Evolutionary conservation across 2,113 vertebrate species (phyloP).

Genomic region (Equus quagga): DNA sequence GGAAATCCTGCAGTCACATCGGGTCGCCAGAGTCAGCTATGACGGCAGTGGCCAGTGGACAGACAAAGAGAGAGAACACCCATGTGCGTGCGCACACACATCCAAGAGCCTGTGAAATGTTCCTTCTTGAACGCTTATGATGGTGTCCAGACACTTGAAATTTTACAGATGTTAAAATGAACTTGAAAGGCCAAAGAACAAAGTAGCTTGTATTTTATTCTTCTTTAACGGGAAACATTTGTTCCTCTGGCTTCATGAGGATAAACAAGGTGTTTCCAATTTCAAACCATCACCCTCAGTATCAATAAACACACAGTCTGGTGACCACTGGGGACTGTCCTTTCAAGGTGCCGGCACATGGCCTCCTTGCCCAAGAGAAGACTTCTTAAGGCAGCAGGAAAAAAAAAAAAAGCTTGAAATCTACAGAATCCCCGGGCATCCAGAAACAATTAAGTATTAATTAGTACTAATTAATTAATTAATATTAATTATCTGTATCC

Average conservation of each 20-base stretch:
- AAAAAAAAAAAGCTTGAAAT: neutral
- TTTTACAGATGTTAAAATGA: constrained; percentile 67
- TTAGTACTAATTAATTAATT: neutral
- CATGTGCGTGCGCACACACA: neutral
- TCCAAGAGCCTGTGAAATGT: neutral
- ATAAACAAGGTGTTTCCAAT: constrained; percentile 63
- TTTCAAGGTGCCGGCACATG: neutral
- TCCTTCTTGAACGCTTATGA: constrained; percentile 53
- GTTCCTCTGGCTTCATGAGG: constrained; percentile 48
- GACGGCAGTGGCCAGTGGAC: neutral
- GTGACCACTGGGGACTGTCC: neutral
- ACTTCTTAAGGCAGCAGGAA: neutral
- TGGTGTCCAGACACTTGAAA: constrained; percentile 45
- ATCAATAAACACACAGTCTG: neutral
- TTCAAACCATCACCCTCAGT: neutral
- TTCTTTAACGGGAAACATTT: constrained; percentile 74
- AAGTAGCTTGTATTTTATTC: constrained; percentile 64
- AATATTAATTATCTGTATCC: neutral
- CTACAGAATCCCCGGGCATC: neutral
- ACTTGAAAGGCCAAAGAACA: constrained; percentile 59
- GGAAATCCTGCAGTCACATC: neutral
- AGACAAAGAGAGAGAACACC: neutral
- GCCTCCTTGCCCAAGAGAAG: neutral
- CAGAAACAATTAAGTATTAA: neutral
- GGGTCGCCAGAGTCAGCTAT: neutral